phyloP scores from a whole-genome alignment of 2,888 invertebrate species.

The Psylliodes chrysocephalus region DNA sequence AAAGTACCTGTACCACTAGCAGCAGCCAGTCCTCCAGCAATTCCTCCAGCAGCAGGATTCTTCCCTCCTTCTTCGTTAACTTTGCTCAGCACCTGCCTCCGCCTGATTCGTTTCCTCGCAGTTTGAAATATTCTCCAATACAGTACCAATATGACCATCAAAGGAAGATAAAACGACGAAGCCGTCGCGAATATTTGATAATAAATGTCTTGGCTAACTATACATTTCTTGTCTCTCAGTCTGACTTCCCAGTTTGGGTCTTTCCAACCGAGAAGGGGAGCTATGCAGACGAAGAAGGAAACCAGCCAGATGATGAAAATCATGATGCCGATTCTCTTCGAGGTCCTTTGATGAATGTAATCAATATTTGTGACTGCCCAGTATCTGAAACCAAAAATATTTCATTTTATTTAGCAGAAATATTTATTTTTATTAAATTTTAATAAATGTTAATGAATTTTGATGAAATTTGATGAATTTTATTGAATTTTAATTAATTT shows the following conservation, averaged over 20 bases:
- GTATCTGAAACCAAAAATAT: constrained; percentile 38
- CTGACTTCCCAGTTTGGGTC: constrained; percentile 71
- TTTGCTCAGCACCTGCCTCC: constrained; percentile 70
- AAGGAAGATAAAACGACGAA: constrained; percentile 91
- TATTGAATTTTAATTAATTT: no score
- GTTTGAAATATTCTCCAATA: constrained; percentile 93
- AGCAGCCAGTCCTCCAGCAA: constrained; percentile 69
- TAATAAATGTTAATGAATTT: no score
- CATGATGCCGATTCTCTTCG: constrained; percentile 81
- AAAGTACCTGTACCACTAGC: constrained; percentile 72
- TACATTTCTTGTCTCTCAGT: constrained; percentile 74
- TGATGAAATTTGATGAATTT: no score
- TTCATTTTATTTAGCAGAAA: no score
- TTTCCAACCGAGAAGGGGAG: constrained; percentile 89
- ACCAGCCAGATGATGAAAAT: constrained; percentile 86
- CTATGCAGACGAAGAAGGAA: constrained; percentile 85
- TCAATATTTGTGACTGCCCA: constrained; percentile 59
- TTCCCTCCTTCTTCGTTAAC: constrained; percentile 57
- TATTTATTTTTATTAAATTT: no score
- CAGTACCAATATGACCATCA: constrained; percentile 84
- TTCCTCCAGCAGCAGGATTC: constrained; percentile 65
- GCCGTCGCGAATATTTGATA: constrained; percentile 91
- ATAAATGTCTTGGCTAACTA: constrained; percentile 86
- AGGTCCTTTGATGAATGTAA: constrained; percentile 86
- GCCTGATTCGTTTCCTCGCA: constrained; percentile 85